These are phyloP conservation scores for Etia nguti DNA, from an alignment of 2,113 vertebrate species.

Conservation along the genomic window DNA sequence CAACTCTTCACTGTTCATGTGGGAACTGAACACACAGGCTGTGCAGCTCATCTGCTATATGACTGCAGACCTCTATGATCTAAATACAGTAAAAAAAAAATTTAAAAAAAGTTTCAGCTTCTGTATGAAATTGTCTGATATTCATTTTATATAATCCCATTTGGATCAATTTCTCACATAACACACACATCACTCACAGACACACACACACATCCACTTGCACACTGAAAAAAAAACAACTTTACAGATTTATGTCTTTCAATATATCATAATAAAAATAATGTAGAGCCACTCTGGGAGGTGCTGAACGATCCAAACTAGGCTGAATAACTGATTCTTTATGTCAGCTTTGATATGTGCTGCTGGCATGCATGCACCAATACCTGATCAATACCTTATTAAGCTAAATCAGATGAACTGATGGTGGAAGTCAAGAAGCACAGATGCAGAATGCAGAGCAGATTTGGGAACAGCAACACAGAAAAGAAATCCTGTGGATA, in stretches of 20 bases:
- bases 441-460: background rate
- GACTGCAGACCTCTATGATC: background rate
- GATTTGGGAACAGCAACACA: background rate
- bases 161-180: background rate
- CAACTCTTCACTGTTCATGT: background rate
- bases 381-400: conserved; percentile 32
- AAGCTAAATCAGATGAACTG: background rate
- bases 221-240: background rate
- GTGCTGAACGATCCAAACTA: background rate
- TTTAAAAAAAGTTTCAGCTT: background rate
- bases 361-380: background rate
- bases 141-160: background rate
- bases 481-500: background rate
- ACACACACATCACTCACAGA: accelerated
- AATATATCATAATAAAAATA: conserved; percentile 6
- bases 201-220: background rate
- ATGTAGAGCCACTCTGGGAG: background rate
- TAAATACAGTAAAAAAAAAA: too few species aligned
- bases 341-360: background rate
- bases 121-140: background rate
- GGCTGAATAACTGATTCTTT: conserved; percentile 8
- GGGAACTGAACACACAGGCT: background rate
- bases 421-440: background rate
- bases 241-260: background rate
- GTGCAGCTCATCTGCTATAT: background rate